Conservation (phyloP, 2,113 vertebrate genomes). For the Myiopsitta monachus region DNA sequence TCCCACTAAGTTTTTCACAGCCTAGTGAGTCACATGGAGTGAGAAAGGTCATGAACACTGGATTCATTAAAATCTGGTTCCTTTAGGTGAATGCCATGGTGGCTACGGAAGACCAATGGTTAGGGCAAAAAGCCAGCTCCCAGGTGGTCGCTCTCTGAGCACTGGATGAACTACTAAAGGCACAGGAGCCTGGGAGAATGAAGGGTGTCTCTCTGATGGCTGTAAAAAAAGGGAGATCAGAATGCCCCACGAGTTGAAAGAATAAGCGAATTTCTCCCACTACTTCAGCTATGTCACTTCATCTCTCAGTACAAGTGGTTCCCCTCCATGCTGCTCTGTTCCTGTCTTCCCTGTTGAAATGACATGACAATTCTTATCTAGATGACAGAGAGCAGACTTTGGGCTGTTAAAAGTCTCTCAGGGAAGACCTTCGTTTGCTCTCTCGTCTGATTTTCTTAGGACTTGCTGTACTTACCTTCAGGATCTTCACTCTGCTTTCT, state of each 20-base stretch:
- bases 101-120: background rate
- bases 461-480: background rate
- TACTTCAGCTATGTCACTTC: background rate
- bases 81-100: background rate
- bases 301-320: fast-evolving
- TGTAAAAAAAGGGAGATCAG: background rate
- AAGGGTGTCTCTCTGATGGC: background rate
- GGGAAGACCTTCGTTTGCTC: background rate
- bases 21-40: background rate
- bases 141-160: background rate
- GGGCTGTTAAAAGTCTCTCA: background rate
- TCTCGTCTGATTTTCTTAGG: background rate
- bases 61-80: background rate
- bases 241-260: fast-evolving
- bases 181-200: background rate
- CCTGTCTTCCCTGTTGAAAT: background rate
- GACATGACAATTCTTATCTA: background rate
- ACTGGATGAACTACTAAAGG: background rate
- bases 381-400: background rate
- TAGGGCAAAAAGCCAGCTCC: background rate
- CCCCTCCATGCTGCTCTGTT: background rate
- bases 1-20: background rate
- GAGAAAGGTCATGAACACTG: background rate
- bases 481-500: background rate
- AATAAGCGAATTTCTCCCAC: background rate